Evolutionary conservation across 2,888 invertebrate species (phyloP).

Genomic region (Onthophagus sagittarius): DNA sequence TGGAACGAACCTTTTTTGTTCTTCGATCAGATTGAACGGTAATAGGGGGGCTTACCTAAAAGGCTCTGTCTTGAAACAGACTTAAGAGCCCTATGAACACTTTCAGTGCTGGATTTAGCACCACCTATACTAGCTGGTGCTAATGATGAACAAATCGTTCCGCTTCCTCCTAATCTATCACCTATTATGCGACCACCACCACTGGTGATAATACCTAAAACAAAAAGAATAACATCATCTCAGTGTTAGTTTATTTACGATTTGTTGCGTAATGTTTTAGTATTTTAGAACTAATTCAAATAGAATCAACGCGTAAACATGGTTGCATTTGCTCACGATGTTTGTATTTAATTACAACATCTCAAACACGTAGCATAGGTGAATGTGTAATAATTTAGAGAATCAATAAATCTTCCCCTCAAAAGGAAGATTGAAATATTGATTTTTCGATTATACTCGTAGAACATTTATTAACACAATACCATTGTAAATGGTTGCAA

Average conservation of each 20-base stretch:
- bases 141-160: constrained; percentile 47
- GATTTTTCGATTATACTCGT: no score
- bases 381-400: neutral
- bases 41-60: constrained; percentile 46
- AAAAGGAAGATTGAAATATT: no score
- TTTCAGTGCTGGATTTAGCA: constrained; percentile 50
- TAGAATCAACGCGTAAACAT: neutral
- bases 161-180: constrained; percentile 54
- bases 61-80: constrained; percentile 61
- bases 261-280: neutral
- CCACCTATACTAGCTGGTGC: constrained; percentile 38
- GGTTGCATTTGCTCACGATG: neutral
- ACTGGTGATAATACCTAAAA: constrained; percentile 47
- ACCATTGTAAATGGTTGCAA: neutral
- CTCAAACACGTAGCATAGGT: neutral
- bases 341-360: neutral
- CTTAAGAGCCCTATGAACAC: constrained; percentile 50
- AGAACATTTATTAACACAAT: neutral
- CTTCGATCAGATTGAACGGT: neutral
- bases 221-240: constrained; percentile 18
- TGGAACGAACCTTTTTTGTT: constrained; percentile 37
- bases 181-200: constrained; percentile 51
- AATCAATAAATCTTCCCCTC: neutral
- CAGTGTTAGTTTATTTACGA: no score
- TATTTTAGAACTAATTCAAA: neutral